These are phyloP conservation scores for Synergus umbraculus DNA, from an alignment of 2,888 invertebrate genomes.

Conservation along the genomic window DNA sequence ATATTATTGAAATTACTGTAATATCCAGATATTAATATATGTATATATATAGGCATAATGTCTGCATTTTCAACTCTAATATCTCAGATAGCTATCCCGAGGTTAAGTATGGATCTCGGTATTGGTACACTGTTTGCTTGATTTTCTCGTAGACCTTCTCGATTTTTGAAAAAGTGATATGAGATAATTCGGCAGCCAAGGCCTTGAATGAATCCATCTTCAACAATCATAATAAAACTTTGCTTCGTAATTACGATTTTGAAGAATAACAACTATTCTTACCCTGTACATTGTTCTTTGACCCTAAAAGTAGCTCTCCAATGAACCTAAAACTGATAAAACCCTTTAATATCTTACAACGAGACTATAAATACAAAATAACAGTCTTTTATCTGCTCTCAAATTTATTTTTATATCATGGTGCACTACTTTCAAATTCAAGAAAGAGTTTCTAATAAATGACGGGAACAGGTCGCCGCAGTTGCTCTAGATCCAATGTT, in stretches of 20 bases:
- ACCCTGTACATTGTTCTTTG: slow-evolving; percentile 29
- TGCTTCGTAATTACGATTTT: not conserved
- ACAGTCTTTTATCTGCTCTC: slow-evolving; percentile 29
- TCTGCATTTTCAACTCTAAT: not conserved
- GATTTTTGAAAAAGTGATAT: not conserved
- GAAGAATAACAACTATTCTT: not conserved
- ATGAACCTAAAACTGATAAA: slow-evolving; percentile 20
- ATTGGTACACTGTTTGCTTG: not conserved
- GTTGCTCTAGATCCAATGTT: slow-evolving; percentile 79
- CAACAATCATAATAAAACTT: not conserved
- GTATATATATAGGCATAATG: too few relatives aligned
- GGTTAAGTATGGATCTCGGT: too few relatives aligned
- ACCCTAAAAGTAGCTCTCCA: slow-evolving; percentile 24
- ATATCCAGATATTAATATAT: too few relatives aligned
- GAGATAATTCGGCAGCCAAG: not conserved
- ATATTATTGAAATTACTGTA: too few relatives aligned
- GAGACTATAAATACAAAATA: slow-evolving; percentile 38
- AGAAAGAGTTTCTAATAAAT: slow-evolving; percentile 79
- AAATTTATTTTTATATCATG: slow-evolving; percentile 16
- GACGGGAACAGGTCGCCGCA: slow-evolving; percentile 85
- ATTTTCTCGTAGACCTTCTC: not conserved
- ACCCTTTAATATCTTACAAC: not conserved
- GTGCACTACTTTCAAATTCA: not conserved
- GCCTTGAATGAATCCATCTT: not conserved
- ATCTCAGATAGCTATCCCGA: too few relatives aligned